Conservation (phyloP, 1,140 invertebrate genomes). For the Drosophila baimaii region DNA sequence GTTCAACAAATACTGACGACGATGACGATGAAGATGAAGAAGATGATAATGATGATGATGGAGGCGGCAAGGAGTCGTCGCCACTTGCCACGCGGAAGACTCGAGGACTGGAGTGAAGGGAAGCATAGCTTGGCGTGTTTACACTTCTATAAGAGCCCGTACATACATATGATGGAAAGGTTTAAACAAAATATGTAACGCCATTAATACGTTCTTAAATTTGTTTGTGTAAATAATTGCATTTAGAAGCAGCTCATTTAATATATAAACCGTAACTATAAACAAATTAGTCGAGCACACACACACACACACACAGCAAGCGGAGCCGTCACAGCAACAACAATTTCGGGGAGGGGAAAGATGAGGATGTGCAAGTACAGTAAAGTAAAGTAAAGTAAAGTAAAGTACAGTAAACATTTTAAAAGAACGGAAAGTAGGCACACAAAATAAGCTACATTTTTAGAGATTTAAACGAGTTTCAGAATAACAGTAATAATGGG, state of each 20-base stretch:
- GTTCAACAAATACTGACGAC: slow-evolving; percentile 60
- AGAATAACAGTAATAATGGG: slow-evolving; percentile 59
- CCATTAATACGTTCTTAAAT: slow-evolving; percentile 40
- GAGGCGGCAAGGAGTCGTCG: neutral
- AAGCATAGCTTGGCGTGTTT: slow-evolving; percentile 62
- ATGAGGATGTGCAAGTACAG: too few species aligned
- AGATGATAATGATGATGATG: too few species aligned
- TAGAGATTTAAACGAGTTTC: slow-evolving; percentile 44
- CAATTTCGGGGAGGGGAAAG: slow-evolving; percentile 13
- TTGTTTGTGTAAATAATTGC: slow-evolving; percentile 72
- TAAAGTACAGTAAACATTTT: slow-evolving; percentile 45
- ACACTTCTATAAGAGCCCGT: slow-evolving; percentile 15
- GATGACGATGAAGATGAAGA: too few species aligned
- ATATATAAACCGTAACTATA: slow-evolving; percentile 18
- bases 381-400: neutral
- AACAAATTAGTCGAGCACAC: slow-evolving; percentile 36
- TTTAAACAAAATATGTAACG: slow-evolving; percentile 29
- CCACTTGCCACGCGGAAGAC: neutral
- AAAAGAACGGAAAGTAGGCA: slow-evolving; percentile 11
- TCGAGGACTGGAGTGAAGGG: slow-evolving; percentile 2
- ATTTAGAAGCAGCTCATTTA: slow-evolving; percentile 59
- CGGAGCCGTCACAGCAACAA: slow-evolving; percentile 69
- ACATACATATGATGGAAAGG: slow-evolving; percentile 1
- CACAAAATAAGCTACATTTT: slow-evolving; percentile 40
- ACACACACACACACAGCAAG: too few species aligned